Conservation (phyloP, 2,113 vertebrate genomes). For the Lepus americanus region DNA sequence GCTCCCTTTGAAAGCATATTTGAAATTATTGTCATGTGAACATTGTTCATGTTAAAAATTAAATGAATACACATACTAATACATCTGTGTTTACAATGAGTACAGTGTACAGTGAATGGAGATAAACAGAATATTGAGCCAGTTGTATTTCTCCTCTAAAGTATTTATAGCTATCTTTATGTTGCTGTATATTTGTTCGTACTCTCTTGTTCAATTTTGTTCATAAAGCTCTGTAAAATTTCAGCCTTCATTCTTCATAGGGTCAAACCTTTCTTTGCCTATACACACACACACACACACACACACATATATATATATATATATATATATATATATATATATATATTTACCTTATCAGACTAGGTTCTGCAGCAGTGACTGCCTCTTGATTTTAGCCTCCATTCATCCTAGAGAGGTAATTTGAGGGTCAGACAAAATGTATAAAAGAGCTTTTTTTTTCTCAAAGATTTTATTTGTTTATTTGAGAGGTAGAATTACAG, state of each 20-base stretch:
- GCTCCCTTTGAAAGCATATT: constrained; percentile 31
- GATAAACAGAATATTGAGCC: not conserved
- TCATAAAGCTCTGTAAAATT: not conserved
- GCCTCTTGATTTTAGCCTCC: constrained; percentile 29
- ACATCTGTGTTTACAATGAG: not conserved
- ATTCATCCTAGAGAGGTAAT: constrained; percentile 17
- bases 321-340: too few species aligned
- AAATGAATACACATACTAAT: not conserved
- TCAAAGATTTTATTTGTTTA: too few species aligned
- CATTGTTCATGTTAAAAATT: constrained; percentile 19
- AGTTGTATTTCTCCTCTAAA: not conserved
- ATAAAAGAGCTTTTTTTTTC: not conserved
- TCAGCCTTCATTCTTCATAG: not conserved
- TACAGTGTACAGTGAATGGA: not conserved
- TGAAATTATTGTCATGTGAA: constrained; percentile 23
- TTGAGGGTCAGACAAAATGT: constrained; percentile 20
- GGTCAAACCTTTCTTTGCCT: not conserved
- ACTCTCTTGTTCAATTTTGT: not conserved
- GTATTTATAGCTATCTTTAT: not conserved
- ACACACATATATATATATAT: too few species aligned
- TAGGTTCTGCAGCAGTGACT: not conserved
- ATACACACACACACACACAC: too few species aligned
- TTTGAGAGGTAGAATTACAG: too few species aligned
- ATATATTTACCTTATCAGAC: not conserved
- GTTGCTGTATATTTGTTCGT: not conserved